Evolutionary conservation across 1,140 invertebrate genomes (phyloP), one percentile per base, ranked within the genome.

Genomic region (Bactericera cockerelli): DNA sequence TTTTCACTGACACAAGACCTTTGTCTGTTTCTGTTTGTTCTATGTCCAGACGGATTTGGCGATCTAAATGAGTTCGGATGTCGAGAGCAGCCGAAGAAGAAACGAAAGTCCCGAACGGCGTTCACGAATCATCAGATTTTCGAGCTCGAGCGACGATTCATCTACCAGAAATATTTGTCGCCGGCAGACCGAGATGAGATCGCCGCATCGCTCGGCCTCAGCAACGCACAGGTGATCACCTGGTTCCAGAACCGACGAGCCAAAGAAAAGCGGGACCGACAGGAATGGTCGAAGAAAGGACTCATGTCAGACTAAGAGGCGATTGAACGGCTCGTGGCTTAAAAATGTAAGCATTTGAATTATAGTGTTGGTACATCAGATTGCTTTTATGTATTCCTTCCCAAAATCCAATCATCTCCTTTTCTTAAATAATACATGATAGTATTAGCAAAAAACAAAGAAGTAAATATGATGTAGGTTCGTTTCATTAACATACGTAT

Each of bases 81-180:
- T 68, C 79, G 91, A 36, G 89, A 93, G 63, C 89, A 93, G 66
- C 87, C 92, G 58, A 97, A 97, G 74, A 97, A 97, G 80, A 93
- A 97, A 69, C 78, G 93, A 72, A 98, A 98, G 77, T 95, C 92
- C 11, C 78, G 94, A 67, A 98, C 94, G 4, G 93, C 94, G 0
- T 98, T 98, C 76, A 97, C 93, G 53, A 98, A 97, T 73, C 91
- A 96, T 71, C 94, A 98, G 76, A 96, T 98, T 61, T 97, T 95
- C 74, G 93, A 97, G 74, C 74, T 98, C 67, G 94, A 98, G 71
- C 96, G 96, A 69, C 77, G 93, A 58, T 98, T 98, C 74, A 79
- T 96, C 2, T 94, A 96, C 72, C 93, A 98, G 73, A 98, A 97
- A 75, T 98, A 98, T 75, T 78, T 98, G 60, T 94, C 92, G 36